Conservation (phyloP, 2,113 vertebrate genomes). For the Melanerpes formicivorus region DNA sequence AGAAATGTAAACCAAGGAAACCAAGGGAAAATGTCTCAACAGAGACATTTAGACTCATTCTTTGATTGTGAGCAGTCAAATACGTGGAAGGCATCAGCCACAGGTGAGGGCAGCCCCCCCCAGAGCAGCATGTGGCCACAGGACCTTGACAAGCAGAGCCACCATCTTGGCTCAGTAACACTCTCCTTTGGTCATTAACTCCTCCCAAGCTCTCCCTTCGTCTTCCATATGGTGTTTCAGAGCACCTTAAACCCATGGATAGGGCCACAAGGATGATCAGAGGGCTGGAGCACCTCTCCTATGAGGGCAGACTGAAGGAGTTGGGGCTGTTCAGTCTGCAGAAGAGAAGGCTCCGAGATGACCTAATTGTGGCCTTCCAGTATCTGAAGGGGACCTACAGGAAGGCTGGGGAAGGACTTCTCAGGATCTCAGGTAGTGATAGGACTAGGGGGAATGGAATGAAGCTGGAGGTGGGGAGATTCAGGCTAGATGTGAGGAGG, state of each 20-base stretch:
- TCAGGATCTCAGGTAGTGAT: too few relatives aligned
- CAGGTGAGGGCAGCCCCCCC: accelerated
- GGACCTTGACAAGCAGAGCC: background rate
- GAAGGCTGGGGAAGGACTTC: too few relatives aligned
- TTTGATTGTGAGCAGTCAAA: background rate
- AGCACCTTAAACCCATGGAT: background rate
- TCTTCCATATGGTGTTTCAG: background rate
- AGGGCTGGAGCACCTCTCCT: too few relatives aligned
- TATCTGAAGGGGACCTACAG: too few relatives aligned
- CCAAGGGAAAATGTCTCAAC: background rate
- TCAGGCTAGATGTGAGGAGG: too few relatives aligned
- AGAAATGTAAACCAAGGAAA: background rate
- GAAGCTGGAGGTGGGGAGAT: too few relatives aligned
- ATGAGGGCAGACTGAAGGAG: too few relatives aligned
- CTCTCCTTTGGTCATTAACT: background rate
- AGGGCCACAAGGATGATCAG: too few relatives aligned
- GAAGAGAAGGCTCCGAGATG: too few relatives aligned
- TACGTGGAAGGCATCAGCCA: background rate
- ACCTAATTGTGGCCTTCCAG: too few relatives aligned
- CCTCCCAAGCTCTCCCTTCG: background rate
- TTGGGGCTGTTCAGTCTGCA: too few relatives aligned
- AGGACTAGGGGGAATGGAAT: too few relatives aligned
- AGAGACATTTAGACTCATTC: background rate
- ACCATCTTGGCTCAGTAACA: accelerated
- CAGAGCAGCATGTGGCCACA: background rate